These are phyloP conservation scores for Hyles euphorbiae DNA, from an alignment of 1,140 invertebrate species.

Conservation along the genomic window DNA sequence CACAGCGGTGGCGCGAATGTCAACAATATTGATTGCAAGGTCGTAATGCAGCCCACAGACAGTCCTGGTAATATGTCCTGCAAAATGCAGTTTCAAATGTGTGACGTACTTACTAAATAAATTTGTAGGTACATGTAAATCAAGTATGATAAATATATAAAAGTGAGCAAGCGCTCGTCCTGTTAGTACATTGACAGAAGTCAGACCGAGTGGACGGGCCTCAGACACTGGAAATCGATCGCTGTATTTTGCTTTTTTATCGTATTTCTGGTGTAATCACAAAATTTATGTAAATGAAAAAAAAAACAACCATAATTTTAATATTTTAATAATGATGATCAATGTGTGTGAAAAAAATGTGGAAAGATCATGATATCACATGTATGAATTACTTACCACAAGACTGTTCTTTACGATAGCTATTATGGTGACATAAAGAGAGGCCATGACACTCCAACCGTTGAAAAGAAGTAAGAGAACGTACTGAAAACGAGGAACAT, in stretches of 20 bases:
- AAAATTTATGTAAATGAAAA: too few species aligned
- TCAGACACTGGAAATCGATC: too few species aligned
- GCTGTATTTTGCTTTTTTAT: too few species aligned
- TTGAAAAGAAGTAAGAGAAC: not conserved
- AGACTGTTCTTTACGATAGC: not conserved
- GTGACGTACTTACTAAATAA: too few species aligned
- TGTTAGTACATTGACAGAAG: too few species aligned
- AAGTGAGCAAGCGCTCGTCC: too few species aligned
- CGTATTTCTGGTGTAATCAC: too few species aligned
- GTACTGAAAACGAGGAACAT: not conserved
- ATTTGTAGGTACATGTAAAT: not conserved
- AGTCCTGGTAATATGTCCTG: not conserved
- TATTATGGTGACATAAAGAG: not conserved
- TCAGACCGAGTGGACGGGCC: too few species aligned
- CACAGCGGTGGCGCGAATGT: not conserved
- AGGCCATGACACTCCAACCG: not conserved
- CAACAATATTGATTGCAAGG: not conserved
- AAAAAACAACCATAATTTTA: too few species aligned
- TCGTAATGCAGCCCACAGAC: not conserved
- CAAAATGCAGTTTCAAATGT: not conserved
- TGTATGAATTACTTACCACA: not conserved
- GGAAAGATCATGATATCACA: too few species aligned
- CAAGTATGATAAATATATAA: not conserved
- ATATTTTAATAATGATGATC: too few species aligned
- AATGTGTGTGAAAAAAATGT: too few species aligned